Percentiles rank a stretch among this genome's conserved stretches.
Conservation (phyloP, 2,888 invertebrate genomes). For the Drosophila stalkeri region DNA sequence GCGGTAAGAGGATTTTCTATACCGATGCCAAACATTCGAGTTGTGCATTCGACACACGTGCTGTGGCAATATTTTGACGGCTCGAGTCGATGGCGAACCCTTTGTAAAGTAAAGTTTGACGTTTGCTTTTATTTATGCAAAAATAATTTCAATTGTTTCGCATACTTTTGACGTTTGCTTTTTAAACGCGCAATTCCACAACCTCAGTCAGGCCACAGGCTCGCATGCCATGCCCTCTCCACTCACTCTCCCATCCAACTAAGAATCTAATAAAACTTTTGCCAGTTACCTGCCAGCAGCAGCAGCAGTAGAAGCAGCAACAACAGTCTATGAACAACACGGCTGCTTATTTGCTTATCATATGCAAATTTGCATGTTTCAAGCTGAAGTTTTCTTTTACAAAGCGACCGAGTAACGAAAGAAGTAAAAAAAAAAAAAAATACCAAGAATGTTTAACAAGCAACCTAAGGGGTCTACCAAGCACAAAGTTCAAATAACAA, state of each 20-base stretch:
- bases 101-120: slow-evolving; percentile 50
- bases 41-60: slow-evolving; percentile 37
- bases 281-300: slow-evolving; percentile 57
- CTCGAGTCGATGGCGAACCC: slow-evolving; percentile 67
- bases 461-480: slow-evolving; percentile 62
- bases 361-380: slow-evolving; percentile 79
- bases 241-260: slow-evolving; percentile 44
- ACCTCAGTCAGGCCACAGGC: slow-evolving; percentile 60
- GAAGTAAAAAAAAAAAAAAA: slow-evolving; percentile 15
- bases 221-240: slow-evolving; percentile 26
- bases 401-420: slow-evolving; percentile 14
- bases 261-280: slow-evolving; percentile 80
- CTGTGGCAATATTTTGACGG: slow-evolving; percentile 47
- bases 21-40: slow-evolving; percentile 20
- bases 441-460: slow-evolving; percentile 80
- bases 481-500: slow-evolving; percentile 77
- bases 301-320: slow-evolving; percentile 16
- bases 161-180: slow-evolving; percentile 65
- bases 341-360: slow-evolving; percentile 76
- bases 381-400: slow-evolving; percentile 65
- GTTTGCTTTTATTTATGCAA: slow-evolving; percentile 71
- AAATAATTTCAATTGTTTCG: slow-evolving; percentile 77
- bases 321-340: slow-evolving; percentile 35
- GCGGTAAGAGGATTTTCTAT: slow-evolving; percentile 52
- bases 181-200: slow-evolving; percentile 65